These are phyloP conservation scores for Matsumurasca onukii DNA, from an alignment of 1,140 invertebrate genomes.

Conservation along the genomic window DNA sequence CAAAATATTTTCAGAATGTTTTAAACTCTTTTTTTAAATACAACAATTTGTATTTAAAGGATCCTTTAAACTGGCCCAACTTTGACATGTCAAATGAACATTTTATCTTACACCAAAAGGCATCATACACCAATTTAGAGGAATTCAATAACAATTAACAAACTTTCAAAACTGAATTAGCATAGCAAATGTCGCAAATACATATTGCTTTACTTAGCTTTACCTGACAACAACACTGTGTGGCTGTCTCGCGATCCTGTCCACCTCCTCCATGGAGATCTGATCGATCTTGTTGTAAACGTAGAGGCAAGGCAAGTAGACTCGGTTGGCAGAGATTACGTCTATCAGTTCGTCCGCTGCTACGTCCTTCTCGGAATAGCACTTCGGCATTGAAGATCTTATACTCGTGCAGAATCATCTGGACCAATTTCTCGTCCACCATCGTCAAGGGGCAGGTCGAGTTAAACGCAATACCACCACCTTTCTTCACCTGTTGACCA, in stretches of 20 bases:
- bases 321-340: constrained; percentile 96
- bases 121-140: too few relatives aligned
- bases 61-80: too few relatives aligned
- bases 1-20: too few relatives aligned
- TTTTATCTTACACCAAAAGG: too few relatives aligned
- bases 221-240: constrained; percentile 95
- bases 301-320: constrained; percentile 96
- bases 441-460: constrained; percentile 92
- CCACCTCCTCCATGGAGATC: constrained; percentile 98
- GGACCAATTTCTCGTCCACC: constrained; percentile 96
- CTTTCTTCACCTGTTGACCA: constrained; percentile 80
- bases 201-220: too few relatives aligned
- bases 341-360: constrained; percentile 97
- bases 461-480: constrained; percentile 98
- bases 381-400: constrained; percentile 99
- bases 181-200: too few relatives aligned
- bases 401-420: constrained; percentile 98
- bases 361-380: constrained; percentile 94
- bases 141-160: too few relatives aligned
- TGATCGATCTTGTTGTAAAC: constrained; percentile 99
- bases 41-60: too few relatives aligned
- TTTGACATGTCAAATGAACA: too few relatives aligned
- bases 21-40: too few relatives aligned
- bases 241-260: constrained; percentile 86
- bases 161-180: too few relatives aligned